Evolutionary conservation across 2,113 vertebrate genomes (phyloP), one percentile per base, ranked within the genome.

Genomic region (Nipponia nippon): DNA sequence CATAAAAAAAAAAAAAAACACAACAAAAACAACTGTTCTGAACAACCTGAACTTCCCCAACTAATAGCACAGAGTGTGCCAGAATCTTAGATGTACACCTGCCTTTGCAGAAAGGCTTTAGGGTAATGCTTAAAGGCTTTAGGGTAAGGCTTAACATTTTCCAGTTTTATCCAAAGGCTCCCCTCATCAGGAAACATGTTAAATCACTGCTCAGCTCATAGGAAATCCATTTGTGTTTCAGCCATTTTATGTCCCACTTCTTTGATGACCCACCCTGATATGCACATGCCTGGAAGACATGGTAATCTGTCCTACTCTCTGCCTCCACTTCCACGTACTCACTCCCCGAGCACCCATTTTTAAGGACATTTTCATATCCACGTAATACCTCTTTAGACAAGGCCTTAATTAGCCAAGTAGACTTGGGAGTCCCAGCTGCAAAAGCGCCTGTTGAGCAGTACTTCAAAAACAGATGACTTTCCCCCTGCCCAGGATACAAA

Each of bases 301-400:
- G 10, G 36, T 42, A 19, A 25, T 10, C 30, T 62, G 11, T 40
- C n/a, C 49, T 40, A 76, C 13, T 6, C n/a, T 88, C 44, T 71
- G 34, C 61, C 30, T 77, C 30, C 1, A 4, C 18, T 62, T 78
- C 78, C 56, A 67, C 0, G 0, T 10, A 27, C 17, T 38, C 4
- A 1, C 25, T 76, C 38, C 34, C 42, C 20, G n/a, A 34, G 49
- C 23, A 69, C 42, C 9, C 17, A 16, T 56, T 87, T 56, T 30
- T 72, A 66, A 49, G 11, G 38, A 38, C 8, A 30, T 84, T 78
- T 93, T 70, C 19, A 6, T 46, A 25, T 23, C 7, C 16, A 42
- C 11, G 1, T 36, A 50, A 50, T 6, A 70, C 2, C 14, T 55
- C 42, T 56, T 34, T 21, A 78, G 34, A 58, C 15, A 46, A 23